phyloP scores from a whole-genome alignment of 2,113 vertebrate species.

The Ardeotis arabs region DNA sequence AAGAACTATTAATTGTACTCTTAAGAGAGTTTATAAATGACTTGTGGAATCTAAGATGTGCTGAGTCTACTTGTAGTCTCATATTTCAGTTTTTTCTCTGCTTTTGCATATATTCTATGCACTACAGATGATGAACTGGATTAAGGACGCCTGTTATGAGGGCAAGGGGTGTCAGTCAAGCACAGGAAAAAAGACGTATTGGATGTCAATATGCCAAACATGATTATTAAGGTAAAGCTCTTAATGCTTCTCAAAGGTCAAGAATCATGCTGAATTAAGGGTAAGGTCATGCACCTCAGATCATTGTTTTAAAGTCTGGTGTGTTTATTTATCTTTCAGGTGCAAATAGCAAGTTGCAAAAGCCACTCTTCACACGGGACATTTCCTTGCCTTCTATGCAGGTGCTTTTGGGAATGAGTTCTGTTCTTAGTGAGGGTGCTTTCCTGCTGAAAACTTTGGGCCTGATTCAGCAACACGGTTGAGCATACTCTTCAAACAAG shows the following conservation, averaged over 20 bases:
- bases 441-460: neutral
- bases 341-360: neutral
- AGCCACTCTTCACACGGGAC: neutral
- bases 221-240: neutral
- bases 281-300: neutral
- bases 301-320: neutral
- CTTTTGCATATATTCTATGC: neutral
- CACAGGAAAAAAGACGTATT: neutral
- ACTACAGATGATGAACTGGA: neutral
- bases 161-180: neutral
- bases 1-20: neutral
- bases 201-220: neutral
- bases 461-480: neutral
- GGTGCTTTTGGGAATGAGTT: neutral
- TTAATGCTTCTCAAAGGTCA: neutral
- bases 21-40: neutral
- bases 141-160: neutral
- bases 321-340: conserved; percentile 18
- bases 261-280: conserved; percentile 36
- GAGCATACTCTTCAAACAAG: neutral
- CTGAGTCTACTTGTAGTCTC: neutral
- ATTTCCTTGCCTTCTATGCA: neutral
- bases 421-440: neutral
- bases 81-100: neutral
- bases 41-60: neutral